Conservation (phyloP, 2,113 vertebrate species). For the Hiodon alosoides region DNA sequence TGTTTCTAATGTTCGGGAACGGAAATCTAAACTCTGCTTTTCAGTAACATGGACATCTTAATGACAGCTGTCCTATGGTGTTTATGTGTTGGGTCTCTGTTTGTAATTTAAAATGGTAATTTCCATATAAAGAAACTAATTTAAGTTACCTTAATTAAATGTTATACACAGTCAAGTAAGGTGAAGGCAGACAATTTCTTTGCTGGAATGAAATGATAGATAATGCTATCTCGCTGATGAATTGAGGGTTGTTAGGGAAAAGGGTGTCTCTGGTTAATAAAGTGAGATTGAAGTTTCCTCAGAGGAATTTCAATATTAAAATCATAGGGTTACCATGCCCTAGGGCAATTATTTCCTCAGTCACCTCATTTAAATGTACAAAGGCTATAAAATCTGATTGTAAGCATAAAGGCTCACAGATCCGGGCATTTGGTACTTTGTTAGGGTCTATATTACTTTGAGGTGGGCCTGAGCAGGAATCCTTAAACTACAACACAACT, state of each 20-base stretch:
- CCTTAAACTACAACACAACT: too few relatives aligned
- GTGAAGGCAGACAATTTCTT: slow-evolving; percentile 3
- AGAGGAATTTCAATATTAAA: slow-evolving; percentile 3
- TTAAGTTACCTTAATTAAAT: slow-evolving; percentile 16
- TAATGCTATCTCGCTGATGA: slow-evolving; percentile 16
- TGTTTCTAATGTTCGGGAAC: too few relatives aligned
- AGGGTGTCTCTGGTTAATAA: background rate
- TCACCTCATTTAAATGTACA: slow-evolving; percentile 12
- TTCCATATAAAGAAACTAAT: slow-evolving; percentile 12
- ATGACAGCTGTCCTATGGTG: background rate
- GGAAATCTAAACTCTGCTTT: too few relatives aligned
- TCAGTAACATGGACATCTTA: background rate
- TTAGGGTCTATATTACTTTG: too few relatives aligned
- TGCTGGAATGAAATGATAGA: background rate
- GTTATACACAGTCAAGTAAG: background rate
- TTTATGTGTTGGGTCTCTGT: background rate
- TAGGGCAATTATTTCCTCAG: slow-evolving; percentile 5
- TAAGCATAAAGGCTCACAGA: too few relatives aligned
- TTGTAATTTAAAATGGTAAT: slow-evolving; percentile 17
- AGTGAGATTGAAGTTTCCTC: background rate
- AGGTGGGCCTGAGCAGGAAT: too few relatives aligned
- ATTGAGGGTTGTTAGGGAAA: background rate
- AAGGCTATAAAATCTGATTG: slow-evolving; percentile 8
- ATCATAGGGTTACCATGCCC: background rate
- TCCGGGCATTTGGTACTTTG: too few relatives aligned